phyloP scores from a whole-genome alignment of 2,888 invertebrate genomes.

The Phyllotreta striolata region DNA sequence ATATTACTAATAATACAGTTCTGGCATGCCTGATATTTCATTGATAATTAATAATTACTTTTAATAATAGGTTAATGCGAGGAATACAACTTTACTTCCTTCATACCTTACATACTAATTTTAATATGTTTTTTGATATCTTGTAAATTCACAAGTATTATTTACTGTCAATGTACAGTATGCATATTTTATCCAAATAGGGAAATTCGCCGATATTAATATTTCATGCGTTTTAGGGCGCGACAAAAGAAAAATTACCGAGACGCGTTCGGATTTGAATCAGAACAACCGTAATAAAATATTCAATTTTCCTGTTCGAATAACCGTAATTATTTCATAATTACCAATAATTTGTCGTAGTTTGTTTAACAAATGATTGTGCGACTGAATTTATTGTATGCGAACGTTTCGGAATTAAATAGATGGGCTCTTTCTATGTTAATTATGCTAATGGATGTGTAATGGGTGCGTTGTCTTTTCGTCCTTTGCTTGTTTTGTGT shows the following conservation, averaged over 20 bases:
- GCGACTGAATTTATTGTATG: slow-evolving; percentile 29
- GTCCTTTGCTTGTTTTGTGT: neutral
- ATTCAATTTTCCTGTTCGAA: slow-evolving; percentile 29
- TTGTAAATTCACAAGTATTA: too few species aligned
- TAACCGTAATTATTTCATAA: slow-evolving; percentile 31
- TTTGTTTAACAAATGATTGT: slow-evolving; percentile 32
- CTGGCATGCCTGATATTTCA: too few species aligned
- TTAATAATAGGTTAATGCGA: too few species aligned
- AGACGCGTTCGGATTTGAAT: neutral
- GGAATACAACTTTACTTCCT: too few species aligned
- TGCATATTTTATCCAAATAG: too few species aligned
- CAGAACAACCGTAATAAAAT: slow-evolving; percentile 24
- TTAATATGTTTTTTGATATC: too few species aligned
- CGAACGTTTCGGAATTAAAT: slow-evolving; percentile 23
- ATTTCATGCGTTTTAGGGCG: too few species aligned
- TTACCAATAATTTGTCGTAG: slow-evolving; percentile 32
- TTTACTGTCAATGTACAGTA: too few species aligned
- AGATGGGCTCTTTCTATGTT: slow-evolving; percentile 18
- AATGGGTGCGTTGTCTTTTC: slow-evolving; percentile 16
- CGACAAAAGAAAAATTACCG: slow-evolving; percentile 8
- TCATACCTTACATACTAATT: too few species aligned
- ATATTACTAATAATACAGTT: too few species aligned
- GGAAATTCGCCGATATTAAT: too few species aligned
- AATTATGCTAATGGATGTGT: slow-evolving; percentile 23
- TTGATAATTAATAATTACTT: too few species aligned